phyloP scores from a whole-genome alignment of 2,888 invertebrate genomes.

The Brassicogethes aeneus region DNA sequence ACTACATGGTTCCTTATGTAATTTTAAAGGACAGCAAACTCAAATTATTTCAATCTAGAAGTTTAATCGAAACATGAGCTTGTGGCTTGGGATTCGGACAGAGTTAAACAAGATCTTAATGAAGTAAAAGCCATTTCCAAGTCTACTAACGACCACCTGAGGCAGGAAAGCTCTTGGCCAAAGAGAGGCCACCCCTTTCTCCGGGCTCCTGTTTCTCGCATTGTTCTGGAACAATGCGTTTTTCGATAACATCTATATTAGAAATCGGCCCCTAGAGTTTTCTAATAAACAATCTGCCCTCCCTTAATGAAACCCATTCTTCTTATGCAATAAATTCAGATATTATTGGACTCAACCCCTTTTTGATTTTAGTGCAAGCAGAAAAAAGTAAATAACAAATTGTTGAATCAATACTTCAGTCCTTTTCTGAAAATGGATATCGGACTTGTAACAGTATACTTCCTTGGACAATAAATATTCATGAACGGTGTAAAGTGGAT shows the following conservation, averaged over 20 bases:
- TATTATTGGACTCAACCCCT: too few relatives aligned
- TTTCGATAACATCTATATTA: constrained; percentile 1
- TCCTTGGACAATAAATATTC: too few relatives aligned
- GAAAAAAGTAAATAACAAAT: too few relatives aligned
- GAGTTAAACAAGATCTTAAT: constrained; percentile 1
- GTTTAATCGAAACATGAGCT: too few relatives aligned
- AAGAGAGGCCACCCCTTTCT: neutral
- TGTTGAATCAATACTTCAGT: too few relatives aligned
- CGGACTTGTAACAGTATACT: too few relatives aligned
- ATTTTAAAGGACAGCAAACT: too few relatives aligned
- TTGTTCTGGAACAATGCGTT: neutral
- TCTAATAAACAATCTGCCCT: neutral
- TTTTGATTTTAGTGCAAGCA: too few relatives aligned
- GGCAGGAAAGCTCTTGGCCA: neutral
- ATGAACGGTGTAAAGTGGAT: too few relatives aligned
- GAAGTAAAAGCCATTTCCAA: neutral
- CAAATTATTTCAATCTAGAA: too few relatives aligned
- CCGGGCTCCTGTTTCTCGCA: neutral
- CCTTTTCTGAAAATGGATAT: too few relatives aligned
- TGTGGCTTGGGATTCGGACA: neutral
- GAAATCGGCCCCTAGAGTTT: neutral
- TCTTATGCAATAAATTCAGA: neutral
- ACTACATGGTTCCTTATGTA: too few relatives aligned
- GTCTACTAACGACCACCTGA: neutral
- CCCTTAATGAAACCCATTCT: neutral